phyloP scores from a whole-genome alignment of 2,113 vertebrate species.

The Alexandromys fortis region DNA sequence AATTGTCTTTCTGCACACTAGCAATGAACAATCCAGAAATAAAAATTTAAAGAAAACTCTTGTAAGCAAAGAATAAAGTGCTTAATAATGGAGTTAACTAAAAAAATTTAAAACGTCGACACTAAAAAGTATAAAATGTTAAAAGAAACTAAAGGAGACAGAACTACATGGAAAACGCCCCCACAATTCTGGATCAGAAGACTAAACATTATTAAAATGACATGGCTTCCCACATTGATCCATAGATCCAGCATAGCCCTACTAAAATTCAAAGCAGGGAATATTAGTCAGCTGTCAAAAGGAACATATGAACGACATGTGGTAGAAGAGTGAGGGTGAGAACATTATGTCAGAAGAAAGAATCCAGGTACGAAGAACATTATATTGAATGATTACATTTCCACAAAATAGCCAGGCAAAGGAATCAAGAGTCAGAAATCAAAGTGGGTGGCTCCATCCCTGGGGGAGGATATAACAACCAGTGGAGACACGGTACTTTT shows the following conservation, averaged over 20 bases:
- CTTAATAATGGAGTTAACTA: neutral
- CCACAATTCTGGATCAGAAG: neutral
- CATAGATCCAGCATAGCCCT: neutral
- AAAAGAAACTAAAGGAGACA: neutral
- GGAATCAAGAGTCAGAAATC: neutral
- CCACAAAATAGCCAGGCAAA: neutral
- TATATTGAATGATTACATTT: neutral
- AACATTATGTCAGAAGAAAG: neutral
- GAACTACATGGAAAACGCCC: too few relatives aligned
- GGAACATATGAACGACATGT: neutral
- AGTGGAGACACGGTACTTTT: neutral
- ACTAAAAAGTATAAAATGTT: neutral
- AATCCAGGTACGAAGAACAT: neutral
- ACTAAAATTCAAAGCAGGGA: neutral
- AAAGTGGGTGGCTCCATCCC: neutral
- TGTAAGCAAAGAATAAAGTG: neutral
- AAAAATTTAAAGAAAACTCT: neutral
- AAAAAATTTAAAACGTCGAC: neutral
- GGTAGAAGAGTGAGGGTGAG: neutral
- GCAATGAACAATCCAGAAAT: neutral
- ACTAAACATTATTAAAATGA: neutral
- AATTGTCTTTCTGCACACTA: neutral
- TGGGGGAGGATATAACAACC: neutral
- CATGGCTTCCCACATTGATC: neutral
- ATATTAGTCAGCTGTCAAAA: neutral